Evolutionary conservation across 2,797 vertebrate species (phyloP).

Genomic region (Rhodeus uyekii): DNA sequence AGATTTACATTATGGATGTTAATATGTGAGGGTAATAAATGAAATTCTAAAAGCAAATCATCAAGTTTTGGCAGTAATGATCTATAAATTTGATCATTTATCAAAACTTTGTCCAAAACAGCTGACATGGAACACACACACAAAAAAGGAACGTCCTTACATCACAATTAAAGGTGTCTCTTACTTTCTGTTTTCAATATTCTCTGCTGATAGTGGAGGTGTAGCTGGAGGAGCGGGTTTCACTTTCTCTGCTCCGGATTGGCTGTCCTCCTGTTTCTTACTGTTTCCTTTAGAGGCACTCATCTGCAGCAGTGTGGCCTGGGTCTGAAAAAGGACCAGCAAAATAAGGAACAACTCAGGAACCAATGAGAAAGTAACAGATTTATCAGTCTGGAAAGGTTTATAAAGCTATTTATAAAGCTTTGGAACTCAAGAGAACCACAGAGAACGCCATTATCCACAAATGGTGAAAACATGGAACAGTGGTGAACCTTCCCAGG

Average conservation of each 20-base stretch:
- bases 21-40: too few species aligned
- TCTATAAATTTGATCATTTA: not conserved
- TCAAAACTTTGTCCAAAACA: not conserved
- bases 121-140: not conserved
- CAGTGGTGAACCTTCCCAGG: too few species aligned
- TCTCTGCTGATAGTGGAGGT: conserved; percentile 65
- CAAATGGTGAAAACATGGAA: too few species aligned
- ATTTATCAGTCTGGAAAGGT: too few species aligned
- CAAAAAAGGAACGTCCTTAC: not conserved
- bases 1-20: too few species aligned
- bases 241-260: conserved; percentile 63
- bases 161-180: conserved; percentile 9
- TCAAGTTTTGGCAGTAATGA: too few species aligned
- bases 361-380: too few species aligned
- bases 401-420: too few species aligned
- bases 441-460: too few species aligned
- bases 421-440: too few species aligned
- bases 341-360: too few species aligned
- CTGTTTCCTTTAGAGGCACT: conserved; percentile 64
- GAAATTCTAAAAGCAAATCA: too few species aligned
- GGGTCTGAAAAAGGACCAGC: conserved; percentile 66
- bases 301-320: conserved; percentile 86
- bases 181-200: conserved; percentile 81
- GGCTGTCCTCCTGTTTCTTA: conserved; percentile 70
- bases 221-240: conserved; percentile 46